Base-by-base conservation (phyloP, 1,140 invertebrate species). In the Apocrypta bakeri region DNA sequence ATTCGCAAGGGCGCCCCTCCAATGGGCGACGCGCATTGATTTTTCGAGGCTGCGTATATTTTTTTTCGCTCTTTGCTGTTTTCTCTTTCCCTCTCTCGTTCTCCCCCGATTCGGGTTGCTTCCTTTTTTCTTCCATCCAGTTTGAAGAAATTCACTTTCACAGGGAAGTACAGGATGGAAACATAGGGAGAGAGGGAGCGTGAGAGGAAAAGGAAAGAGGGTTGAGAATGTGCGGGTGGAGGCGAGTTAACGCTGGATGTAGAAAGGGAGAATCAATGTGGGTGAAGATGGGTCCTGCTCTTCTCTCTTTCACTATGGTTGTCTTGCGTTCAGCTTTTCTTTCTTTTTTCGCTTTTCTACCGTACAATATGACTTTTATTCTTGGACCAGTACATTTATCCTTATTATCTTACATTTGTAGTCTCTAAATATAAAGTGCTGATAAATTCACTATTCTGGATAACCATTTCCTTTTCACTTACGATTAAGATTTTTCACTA, bases 11-110 rank as follows among this genome's bases (percentile, higher is more conserved):
- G 64, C 82, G 33, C 14, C 64, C 74, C 81, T 56, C 91, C 90
- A 92, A 91, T 91, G 63, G 83, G 48, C 33, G 40, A 11, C 27
- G n/a, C 31, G 74, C 88, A 91, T 92, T 86, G 91, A 91, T 92
- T 91, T 91, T 92, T 91, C 87, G 79, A 84, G 14, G 83, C 71
- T 73, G 82, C 82, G 77, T 87, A 84, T 87, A 86, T 88, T 87
- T 89, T 88, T 29, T 79, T 66, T 73, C 33, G 42, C 69, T 75
- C 64, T 81, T 72, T 76, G 82, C 71, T 84, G 82, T 85, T 85
- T 85, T 86, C 29, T 69, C 64, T 56, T 25, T 77, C 12, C 61
- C 25, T 56, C 42, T 68, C 40, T 56, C n/a, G n/a, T 17, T 69
- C 64, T 56, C 17, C 31, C 66, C 48, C n/a, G 48, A 56, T 56